Evolutionary conservation across 2,797 vertebrate genomes (phyloP).

Genomic region (Rhynchotus rufescens): DNA sequence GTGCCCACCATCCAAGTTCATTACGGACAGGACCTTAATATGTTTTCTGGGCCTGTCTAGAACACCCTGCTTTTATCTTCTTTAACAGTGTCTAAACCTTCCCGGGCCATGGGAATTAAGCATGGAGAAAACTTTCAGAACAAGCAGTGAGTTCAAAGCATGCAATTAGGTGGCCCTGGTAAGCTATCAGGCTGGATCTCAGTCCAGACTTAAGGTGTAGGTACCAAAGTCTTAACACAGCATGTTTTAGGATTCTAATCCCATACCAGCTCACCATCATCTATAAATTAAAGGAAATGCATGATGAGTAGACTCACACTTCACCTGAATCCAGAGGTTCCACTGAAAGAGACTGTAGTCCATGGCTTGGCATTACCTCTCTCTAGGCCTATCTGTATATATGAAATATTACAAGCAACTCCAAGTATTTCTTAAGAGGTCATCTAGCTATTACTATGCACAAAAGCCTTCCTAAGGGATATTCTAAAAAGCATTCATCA

Average conservation of each 20-base stretch:
- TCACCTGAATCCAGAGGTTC: background rate
- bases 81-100: background rate
- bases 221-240: background rate
- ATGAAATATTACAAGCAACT: background rate
- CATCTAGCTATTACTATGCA: background rate
- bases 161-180: background rate
- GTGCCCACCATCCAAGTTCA: background rate
- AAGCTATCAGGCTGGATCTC: background rate
- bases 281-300: background rate
- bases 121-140: background rate
- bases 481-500: background rate
- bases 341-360: constrained; percentile 1
- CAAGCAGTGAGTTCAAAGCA: background rate
- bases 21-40: background rate
- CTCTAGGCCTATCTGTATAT: background rate
- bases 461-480: background rate
- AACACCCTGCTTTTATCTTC: background rate
- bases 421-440: background rate
- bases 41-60: background rate
- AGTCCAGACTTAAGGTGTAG: background rate
- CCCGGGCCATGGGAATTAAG: background rate
- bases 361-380: background rate
- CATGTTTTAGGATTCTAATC: background rate
- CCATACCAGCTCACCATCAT: background rate
- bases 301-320: background rate